Percentiles rank a stretch among this genome's conserved stretches.
Conservation (phyloP, 2,797 vertebrate species). For the Anguilla marmorata region DNA sequence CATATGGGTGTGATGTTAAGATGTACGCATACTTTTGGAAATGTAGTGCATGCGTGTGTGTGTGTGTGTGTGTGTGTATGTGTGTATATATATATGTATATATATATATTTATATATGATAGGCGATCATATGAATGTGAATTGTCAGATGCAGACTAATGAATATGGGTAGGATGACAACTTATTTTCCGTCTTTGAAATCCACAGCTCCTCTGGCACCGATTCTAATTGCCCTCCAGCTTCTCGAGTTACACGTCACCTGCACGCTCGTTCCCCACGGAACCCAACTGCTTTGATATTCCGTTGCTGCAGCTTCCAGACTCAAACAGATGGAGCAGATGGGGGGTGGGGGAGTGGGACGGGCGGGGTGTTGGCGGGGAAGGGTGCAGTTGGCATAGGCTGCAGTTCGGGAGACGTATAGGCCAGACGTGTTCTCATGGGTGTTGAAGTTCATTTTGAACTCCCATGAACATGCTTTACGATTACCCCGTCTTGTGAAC, state of each 20-base stretch:
- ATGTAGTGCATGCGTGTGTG: too few species aligned
- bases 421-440: neutral
- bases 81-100: too few species aligned
- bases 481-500: too few species aligned
- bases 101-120: neutral
- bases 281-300: neutral
- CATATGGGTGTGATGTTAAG: too few species aligned
- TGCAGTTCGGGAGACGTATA: neutral
- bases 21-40: too few species aligned
- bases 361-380: too few species aligned
- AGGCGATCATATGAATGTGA: neutral
- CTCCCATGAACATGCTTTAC: too few species aligned
- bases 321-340: neutral
- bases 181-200: neutral
- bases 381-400: too few species aligned
- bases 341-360: too few species aligned
- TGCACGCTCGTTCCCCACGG: neutral
- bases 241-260: neutral
- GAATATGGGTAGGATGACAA: neutral
- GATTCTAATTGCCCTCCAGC: neutral
- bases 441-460: neutral
- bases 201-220: neutral
- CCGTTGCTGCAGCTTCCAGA: neutral
- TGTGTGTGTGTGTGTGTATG: too few species aligned
- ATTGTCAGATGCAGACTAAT: neutral